Evolutionary conservation across 1,140 invertebrate genomes (phyloP), one percentile per base, ranked within the genome.

Genomic region (Panulirus ornatus): DNA sequence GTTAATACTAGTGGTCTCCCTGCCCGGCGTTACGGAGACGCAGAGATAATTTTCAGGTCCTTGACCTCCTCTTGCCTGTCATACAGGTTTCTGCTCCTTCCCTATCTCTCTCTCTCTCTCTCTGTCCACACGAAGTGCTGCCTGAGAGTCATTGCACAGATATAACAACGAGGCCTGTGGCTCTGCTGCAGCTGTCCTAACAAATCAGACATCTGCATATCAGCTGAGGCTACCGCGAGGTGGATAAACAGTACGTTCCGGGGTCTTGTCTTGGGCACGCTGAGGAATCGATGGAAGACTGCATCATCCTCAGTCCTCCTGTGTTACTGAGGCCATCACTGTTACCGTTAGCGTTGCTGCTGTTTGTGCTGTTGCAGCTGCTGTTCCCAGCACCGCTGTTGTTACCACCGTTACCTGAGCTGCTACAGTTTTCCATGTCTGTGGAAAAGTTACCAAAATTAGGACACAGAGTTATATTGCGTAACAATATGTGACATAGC

Each of bases 381-480:
- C 9, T 40, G 6, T 14, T 42, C 76, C 71, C 83, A 34, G 34
- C 58, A 63, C 44, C 36, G 44, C 54, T 40, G 75, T 51, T 71
- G 86, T 44, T 58, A 66, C 58, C 58, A 38, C 47, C 54, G 75
- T 71, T 70, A 44, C 63, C 83, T 58, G 58, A 36, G 63, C 14
- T 82, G 58, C 47, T 78, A 78, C 83, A 82, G 87, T 89, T 81
- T 19, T 63, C 79, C 63, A 89, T 81, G 87, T 73, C 87, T 87
- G 84, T 22, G 19, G 73, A 40, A 58, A 30, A 16, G 34, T 5
- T 9, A n/a, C 11, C 0, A 34, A 11, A 11, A 58, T 11, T 11
- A 58, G 51, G 14, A 38, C 42, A 34, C 16, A 38, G n/a, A n/a
- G n/a, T n/a, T n/a, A n/a, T n/a, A n/a, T n/a, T n/a, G n/a, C n/a